phyloP scores from a whole-genome alignment of 1,140 invertebrate genomes.

The Pemphigus obesinymphae region DNA sequence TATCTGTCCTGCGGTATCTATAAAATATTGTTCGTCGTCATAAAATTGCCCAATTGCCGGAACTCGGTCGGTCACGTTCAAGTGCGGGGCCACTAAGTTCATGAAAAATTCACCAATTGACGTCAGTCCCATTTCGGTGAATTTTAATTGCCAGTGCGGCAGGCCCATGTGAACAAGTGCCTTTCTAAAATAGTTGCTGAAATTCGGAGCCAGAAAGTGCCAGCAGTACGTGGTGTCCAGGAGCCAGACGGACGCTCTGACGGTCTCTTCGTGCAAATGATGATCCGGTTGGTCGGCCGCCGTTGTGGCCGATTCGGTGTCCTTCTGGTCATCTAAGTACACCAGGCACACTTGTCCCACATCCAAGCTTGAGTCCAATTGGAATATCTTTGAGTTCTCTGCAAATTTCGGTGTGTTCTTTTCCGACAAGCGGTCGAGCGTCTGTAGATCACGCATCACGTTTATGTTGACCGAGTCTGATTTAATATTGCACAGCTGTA shows the following conservation, averaged over 20 bases:
- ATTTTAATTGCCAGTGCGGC: slow-evolving; percentile 82
- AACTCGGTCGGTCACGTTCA: background rate
- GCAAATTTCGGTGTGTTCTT: slow-evolving; percentile 49
- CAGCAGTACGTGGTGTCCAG: slow-evolving; percentile 61
- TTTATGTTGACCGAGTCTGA: slow-evolving; percentile 44
- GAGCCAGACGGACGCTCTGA: slow-evolving; percentile 59
- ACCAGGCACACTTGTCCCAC: slow-evolving; percentile 49
- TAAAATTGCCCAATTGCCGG: background rate
- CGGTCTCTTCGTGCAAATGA: background rate
- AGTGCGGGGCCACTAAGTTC: slow-evolving; percentile 17
- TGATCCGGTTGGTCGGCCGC: background rate
- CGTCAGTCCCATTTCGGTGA: slow-evolving; percentile 67
- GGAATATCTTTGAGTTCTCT: slow-evolving; percentile 57
- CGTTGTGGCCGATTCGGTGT: too few relatives aligned
- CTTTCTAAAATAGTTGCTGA: slow-evolving; percentile 80
- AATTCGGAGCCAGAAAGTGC: slow-evolving; percentile 75
- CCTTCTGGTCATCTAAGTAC: background rate
- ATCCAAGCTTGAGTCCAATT: slow-evolving; percentile 59
- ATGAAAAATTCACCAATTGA: slow-evolving; percentile 64
- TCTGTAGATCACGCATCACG: slow-evolving; percentile 46
- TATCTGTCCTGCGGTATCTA: background rate
- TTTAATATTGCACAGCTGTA: slow-evolving; percentile 46
- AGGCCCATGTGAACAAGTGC: slow-evolving; percentile 82
- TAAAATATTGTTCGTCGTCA: background rate
- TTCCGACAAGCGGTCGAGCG: slow-evolving; percentile 41